Percentiles rank a stretch among this genome's conserved stretches.
These are phyloP conservation scores for Mesoclemmys tuberculata DNA, from an alignment of 2,113 vertebrate species.

Conservation along the genomic window DNA sequence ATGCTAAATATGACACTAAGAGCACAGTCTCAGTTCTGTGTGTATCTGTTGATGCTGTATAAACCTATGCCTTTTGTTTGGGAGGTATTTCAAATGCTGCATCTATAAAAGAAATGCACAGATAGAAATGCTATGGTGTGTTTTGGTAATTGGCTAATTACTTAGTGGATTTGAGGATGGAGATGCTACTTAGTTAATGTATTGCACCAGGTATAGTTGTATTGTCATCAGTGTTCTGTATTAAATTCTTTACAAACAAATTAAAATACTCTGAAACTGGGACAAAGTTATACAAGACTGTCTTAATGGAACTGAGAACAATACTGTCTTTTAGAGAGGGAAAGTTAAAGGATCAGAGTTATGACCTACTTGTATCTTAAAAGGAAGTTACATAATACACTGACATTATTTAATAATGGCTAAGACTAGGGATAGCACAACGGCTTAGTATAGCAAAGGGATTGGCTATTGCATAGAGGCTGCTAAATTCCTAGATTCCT, in stretches of 20 bases:
- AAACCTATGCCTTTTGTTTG: background rate
- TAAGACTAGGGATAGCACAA: background rate
- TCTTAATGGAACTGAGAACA: background rate
- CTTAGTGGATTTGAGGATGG: background rate
- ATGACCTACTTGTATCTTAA: background rate
- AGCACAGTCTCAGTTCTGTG: accelerated
- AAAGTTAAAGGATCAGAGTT: background rate
- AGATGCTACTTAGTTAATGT: background rate
- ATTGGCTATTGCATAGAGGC: background rate
- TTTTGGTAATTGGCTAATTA: background rate
- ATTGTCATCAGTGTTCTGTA: background rate
- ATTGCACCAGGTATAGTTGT: background rate
- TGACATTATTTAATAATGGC: accelerated
- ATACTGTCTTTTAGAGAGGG: background rate
- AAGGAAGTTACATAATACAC: background rate
- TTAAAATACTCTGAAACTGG: background rate
- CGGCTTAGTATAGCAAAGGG: background rate
- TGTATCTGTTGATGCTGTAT: background rate
- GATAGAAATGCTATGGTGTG: too few species aligned
- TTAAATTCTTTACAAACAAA: background rate
- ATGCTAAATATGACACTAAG: background rate
- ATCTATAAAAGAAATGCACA: background rate
- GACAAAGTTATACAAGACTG: background rate
- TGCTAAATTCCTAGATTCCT: accelerated
- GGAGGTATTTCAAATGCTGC: background rate